Conservation (phyloP, 92 coral and sea anemone species). For the Parazoanthus atlanticus region DNA sequence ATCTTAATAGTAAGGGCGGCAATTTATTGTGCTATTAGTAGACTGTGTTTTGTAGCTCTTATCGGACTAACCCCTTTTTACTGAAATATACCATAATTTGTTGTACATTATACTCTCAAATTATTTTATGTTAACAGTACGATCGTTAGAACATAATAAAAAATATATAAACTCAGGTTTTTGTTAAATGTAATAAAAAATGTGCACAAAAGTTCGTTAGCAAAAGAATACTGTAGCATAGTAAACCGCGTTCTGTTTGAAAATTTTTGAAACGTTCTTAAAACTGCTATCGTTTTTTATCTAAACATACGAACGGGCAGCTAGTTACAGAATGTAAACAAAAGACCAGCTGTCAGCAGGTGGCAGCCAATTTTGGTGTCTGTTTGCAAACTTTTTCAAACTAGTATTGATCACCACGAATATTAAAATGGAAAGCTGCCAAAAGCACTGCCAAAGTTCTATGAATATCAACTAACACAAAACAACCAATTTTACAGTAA, state of each 20-base stretch:
- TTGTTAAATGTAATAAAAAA: too few species aligned
- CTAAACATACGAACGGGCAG: not conserved
- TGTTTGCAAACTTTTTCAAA: not conserved
- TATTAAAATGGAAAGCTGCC: not conserved
- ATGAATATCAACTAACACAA: not conserved
- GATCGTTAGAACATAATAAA: not conserved
- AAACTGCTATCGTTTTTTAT: not conserved
- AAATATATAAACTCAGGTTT: not conserved
- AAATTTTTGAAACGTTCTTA: not conserved
- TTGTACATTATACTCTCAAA: too few species aligned
- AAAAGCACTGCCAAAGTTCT: not conserved
- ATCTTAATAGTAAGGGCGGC: not conserved
- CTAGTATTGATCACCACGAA: not conserved
- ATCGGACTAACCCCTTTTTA: too few species aligned
- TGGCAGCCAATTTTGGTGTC: not conserved
- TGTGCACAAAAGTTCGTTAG: not conserved
- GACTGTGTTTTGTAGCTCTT: not conserved
- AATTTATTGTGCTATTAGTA: not conserved
- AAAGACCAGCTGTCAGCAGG: not conserved
- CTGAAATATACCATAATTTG: too few species aligned
- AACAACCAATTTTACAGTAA: too few species aligned
- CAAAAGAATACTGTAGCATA: too few species aligned
- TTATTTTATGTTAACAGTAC: not conserved
- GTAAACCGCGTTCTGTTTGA: too few species aligned
- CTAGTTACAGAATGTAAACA: not conserved